These are phyloP conservation scores for Drosophila kikkawai DNA, from an alignment of 1,140 invertebrate species.

Conservation along the genomic window DNA sequence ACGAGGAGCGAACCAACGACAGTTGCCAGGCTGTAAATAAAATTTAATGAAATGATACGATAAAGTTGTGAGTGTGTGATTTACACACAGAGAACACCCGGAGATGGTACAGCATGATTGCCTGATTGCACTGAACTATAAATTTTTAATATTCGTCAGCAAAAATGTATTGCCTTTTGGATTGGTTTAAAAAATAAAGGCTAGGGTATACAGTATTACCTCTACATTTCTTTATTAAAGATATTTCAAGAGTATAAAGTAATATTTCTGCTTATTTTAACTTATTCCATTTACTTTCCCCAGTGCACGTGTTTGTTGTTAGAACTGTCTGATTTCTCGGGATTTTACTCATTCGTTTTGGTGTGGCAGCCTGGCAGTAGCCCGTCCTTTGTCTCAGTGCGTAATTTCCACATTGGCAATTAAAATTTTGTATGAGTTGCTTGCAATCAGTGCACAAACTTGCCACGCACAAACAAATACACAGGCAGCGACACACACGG, in stretches of 20 bases:
- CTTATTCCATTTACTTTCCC: neutral
- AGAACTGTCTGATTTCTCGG: constrained; percentile 54
- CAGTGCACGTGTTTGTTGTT: constrained; percentile 48
- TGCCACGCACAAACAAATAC: constrained; percentile 60
- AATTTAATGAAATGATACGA: constrained; percentile 80
- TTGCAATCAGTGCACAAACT: constrained; percentile 78
- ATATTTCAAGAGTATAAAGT: too few species aligned
- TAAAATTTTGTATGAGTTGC: constrained; percentile 84
- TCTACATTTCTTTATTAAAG: too few species aligned
- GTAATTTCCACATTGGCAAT: constrained; percentile 82
- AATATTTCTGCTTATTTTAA: neutral
- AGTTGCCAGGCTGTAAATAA: constrained; percentile 76
- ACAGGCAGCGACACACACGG: constrained; percentile 27
- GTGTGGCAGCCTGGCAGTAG: constrained; percentile 16
- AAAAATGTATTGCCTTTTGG: neutral
- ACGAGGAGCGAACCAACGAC: constrained; percentile 24
- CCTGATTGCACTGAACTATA: constrained; percentile 10
- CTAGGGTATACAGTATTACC: too few species aligned
- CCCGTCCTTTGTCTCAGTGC: constrained; percentile 55
- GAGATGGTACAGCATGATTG: constrained; percentile 52
- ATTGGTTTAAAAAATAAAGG: neutral
- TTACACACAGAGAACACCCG: constrained; percentile 51
- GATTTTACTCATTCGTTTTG: constrained; percentile 5
- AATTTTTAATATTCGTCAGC: too few species aligned
- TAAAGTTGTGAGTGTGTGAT: constrained; percentile 79